These are phyloP conservation scores for Porites australiensis DNA, from an alignment of 64 coral and sea anemone species.

Conservation along the genomic window DNA sequence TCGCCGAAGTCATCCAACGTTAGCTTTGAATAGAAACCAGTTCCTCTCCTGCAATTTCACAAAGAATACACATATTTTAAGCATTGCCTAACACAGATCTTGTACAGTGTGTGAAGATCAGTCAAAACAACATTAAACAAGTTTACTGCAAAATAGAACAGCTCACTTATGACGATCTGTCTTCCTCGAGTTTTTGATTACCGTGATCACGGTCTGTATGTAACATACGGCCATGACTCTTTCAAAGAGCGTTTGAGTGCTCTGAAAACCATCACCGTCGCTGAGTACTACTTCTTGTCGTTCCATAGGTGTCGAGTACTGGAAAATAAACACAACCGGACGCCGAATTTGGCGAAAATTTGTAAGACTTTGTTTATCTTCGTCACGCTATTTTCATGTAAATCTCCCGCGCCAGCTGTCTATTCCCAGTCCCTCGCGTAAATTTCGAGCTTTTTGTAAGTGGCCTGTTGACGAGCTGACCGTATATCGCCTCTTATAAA, in stretches of 20 bases:
- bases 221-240: slow-evolving; percentile 66
- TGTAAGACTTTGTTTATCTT: background rate
- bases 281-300: slow-evolving; percentile 75
- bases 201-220: slow-evolving; percentile 46
- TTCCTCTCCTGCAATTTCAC: slow-evolving; percentile 66
- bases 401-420: slow-evolving; percentile 70
- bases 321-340: background rate
- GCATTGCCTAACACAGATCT: background rate
- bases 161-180: slow-evolving; percentile 62
- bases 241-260: slow-evolving; percentile 43
- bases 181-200: slow-evolving; percentile 18
- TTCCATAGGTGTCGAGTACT: slow-evolving; percentile 7
- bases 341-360: no score
- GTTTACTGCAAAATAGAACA: background rate
- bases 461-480: no score
- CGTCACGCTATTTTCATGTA: slow-evolving; percentile 29
- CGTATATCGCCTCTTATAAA: no score
- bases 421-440: background rate
- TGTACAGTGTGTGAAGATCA: background rate
- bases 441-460: background rate
- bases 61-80: background rate
- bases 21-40: slow-evolving; percentile 75
- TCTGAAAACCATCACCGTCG: slow-evolving; percentile 58
- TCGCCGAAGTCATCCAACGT: background rate
- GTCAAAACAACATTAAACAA: background rate